Evolutionary conservation across 2,797 vertebrate species (phyloP), one percentile per base, ranked within the genome.

Genomic region (Hypotaenidia philippensis): DNA sequence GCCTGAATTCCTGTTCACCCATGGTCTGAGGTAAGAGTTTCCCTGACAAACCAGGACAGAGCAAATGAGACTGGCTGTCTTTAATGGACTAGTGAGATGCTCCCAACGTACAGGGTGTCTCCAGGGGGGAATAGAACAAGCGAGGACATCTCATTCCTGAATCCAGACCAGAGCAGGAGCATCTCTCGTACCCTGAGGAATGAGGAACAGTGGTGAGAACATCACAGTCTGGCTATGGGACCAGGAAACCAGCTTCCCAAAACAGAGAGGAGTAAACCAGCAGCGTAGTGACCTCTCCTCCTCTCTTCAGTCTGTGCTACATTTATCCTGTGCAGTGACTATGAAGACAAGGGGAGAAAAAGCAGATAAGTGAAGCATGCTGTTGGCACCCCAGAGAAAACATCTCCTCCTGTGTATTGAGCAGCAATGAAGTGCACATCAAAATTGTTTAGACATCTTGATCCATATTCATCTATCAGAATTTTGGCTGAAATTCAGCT

Each of bases 401-500:
- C 10, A 25, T 49, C 78, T 76, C 15, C 55, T 86, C 50, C 56
- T 0, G 6, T 22, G 44, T 55, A 44, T 5, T 41, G 25, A 85
- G 9, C 72, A 85, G 76, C 45, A 52, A 38, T 50, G 45, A 93
- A 31, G 41, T 12, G n/a, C 63, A 61, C 41, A 38, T 78, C 75
- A 61, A 29, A 89, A 86, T 75, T n/a, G 26, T 78, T 81, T 74
- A 69, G 84, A 34, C 55, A 15, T 83, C 86, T 91, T 13, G 29
- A 81, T 85, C 72, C 36, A 8, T 68, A 65, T 63, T 83, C 52
- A 53, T 57, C 38, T 83, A 38, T 38, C 45, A 49, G 72, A 69
- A 68, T 40, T 86, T 91, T 65, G 89, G 65, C 79, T 94, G 82
- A 83, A 93, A 65, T 81, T 89, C 10, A 80, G 22, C 72, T 63